Evolutionary conservation across 1,140 invertebrate species (phyloP), one percentile per base, ranked within the genome.

Genomic region (Microplitis mediator): DNA sequence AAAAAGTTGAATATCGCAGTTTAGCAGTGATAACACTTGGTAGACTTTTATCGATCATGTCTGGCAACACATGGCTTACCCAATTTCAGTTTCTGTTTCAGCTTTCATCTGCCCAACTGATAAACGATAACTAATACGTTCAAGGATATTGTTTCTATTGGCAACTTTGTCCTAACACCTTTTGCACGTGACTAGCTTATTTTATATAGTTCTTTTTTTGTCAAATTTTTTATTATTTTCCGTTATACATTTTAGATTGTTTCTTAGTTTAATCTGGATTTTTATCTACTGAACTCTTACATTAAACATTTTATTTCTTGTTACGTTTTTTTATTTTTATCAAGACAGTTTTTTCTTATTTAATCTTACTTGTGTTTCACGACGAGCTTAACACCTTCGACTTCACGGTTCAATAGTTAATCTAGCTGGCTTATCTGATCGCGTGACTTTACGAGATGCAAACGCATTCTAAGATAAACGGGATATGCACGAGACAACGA

Each of bases 11-110:
- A 64, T 64, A 64, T 35, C 74, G 39, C 39, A 76, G 76, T 74
- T 75, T 74, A 73, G 73, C 75, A 74, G 71, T 74, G 75, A 86
- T 85, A 85, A 84, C 82, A 85, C 82, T 85, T 65, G 83, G 82
- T 77, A 79, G 79, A 85, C 82, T 86, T 86, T 86, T 86, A 86
- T 86, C 84, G 84, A 85, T 85, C 81, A 84, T 85, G 83, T 84
- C 82, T 86, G 83, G 84, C 82, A 86, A 85, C 84, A 86, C 81
- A 86, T 86, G 84, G 83, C 84, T 78, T 76, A 80, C 77, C 78
- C 78, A 81, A 80, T 81, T 81, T 64, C 64, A 69, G 14, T 64
- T 45, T 56, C 35, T 56, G 71, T 60, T 65, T 66, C 16, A 34
- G 58, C 69, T 61, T 54, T 65, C 71, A 62, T 73, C 73, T 76